phyloP scores from a whole-genome alignment of 1,140 invertebrate genomes.

The Chironomus tepperi region DNA sequence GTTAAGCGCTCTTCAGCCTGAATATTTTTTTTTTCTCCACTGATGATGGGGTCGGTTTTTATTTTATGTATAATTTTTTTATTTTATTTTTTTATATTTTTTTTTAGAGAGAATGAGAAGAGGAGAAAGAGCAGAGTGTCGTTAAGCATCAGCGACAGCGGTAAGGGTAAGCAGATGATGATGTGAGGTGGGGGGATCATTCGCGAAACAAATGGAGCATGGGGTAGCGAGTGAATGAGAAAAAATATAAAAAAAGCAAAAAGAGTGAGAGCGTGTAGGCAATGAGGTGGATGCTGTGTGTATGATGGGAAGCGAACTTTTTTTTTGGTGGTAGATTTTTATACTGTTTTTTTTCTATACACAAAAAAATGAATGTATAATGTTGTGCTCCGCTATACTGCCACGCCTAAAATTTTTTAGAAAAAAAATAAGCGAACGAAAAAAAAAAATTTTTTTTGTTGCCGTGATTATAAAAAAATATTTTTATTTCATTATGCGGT shows the following conservation, averaged over 20 bases:
- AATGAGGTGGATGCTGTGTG: background rate
- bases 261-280: background rate
- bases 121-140: background rate
- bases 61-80: slow-evolving; percentile 24
- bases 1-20: slow-evolving; percentile 20
- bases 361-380: slow-evolving; percentile 23
- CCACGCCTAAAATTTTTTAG: slow-evolving; percentile 21
- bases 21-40: background rate
- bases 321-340: slow-evolving; percentile 18
- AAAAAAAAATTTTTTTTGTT: slow-evolving; percentile 19
- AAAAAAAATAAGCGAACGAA: slow-evolving; percentile 4
- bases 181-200: background rate
- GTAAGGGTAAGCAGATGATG: background rate
- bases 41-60: slow-evolving; percentile 23
- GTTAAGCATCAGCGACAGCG: background rate
- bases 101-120: background rate
- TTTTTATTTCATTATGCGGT: slow-evolving; percentile 23
- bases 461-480: slow-evolving; percentile 23
- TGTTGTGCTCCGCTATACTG: background rate
- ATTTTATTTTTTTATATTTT: background rate
- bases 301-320: background rate
- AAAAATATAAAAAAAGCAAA: background rate
- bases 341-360: slow-evolving; percentile 19
- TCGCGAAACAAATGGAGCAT: slow-evolving; percentile 5
- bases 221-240: background rate